These are phyloP conservation scores for Asobara japonica DNA, from an alignment of 1,140 invertebrate genomes.

Conservation along the genomic window DNA sequence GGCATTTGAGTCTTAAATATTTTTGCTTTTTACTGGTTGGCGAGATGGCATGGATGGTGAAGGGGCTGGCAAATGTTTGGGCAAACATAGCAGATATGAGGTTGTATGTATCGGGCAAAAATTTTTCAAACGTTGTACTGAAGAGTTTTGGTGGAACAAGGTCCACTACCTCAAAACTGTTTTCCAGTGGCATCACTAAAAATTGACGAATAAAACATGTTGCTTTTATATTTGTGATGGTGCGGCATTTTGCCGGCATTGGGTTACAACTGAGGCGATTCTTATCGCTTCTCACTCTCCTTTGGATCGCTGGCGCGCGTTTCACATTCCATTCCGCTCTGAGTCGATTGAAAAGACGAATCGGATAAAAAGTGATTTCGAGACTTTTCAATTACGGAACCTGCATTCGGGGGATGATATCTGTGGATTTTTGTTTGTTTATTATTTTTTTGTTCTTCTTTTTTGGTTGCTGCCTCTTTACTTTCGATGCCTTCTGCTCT, in stretches of 20 bases:
- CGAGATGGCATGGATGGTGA: neutral
- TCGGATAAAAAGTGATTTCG: slow-evolving; percentile 25
- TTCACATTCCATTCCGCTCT: slow-evolving; percentile 30
- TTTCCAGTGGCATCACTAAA: slow-evolving; percentile 7
- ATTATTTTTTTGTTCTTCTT: neutral
- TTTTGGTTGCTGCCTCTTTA: neutral
- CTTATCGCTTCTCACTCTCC: slow-evolving; percentile 23
- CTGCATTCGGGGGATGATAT: neutral
- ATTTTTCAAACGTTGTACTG: neutral
- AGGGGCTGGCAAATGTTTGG: neutral
- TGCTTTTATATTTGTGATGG: neutral
- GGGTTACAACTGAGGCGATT: slow-evolving; percentile 20
- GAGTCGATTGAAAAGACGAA: slow-evolving; percentile 27
- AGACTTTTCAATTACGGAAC: slow-evolving; percentile 28
- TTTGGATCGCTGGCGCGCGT: slow-evolving; percentile 25
- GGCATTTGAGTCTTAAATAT: slow-evolving; percentile 33
- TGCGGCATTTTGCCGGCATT: slow-evolving; percentile 8
- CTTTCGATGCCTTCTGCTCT: neutral
- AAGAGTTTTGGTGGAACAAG: neutral
- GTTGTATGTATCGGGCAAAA: neutral
- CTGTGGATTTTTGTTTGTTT: neutral
- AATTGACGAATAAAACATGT: slow-evolving; percentile 25
- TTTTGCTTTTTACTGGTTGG: slow-evolving; percentile 24
- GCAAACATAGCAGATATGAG: slow-evolving; percentile 6
- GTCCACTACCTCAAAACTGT: neutral